Evolutionary conservation across 2,888 invertebrate genomes (phyloP).

Genomic region (Andrena fulva): DNA sequence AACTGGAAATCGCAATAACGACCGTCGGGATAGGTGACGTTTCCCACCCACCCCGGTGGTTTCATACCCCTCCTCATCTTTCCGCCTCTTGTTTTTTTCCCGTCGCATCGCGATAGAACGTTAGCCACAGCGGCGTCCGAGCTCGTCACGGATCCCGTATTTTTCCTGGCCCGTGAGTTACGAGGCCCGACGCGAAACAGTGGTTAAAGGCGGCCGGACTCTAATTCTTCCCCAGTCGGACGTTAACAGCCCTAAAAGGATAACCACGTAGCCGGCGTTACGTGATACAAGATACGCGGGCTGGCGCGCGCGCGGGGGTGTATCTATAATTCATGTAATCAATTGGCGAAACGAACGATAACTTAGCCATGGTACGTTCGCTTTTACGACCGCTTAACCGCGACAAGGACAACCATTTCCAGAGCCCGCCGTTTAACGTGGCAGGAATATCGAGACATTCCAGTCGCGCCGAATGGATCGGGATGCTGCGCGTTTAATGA

Average conservation of each 20-base stretch:
- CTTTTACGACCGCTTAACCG: conserved; percentile 71
- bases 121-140: conserved; percentile 14
- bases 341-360: conserved; percentile 76
- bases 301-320: background rate
- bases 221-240: conserved; percentile 75
- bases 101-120: conserved; percentile 10
- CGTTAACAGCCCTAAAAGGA: conserved; percentile 77
- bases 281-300: conserved; percentile 60
- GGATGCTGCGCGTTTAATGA: background rate
- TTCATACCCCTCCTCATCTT: background rate
- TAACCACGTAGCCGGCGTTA: conserved; percentile 72
- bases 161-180: conserved; percentile 63
- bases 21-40: conserved; percentile 50
- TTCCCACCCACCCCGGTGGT: conserved; percentile 6
- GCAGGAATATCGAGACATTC: background rate
- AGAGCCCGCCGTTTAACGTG: conserved; percentile 15
- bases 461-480: conserved; percentile 8
- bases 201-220: conserved; percentile 68
- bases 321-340: conserved; percentile 80
- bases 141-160: conserved; percentile 61
- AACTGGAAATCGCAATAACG: conserved; percentile 70
- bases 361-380: conserved; percentile 67
- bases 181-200: conserved; percentile 60
- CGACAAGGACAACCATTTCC: conserved; percentile 42
- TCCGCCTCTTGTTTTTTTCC: background rate